Conservation (phyloP, 92 coral and sea anemone species). For the Hydrozoanthus gracilis region DNA sequence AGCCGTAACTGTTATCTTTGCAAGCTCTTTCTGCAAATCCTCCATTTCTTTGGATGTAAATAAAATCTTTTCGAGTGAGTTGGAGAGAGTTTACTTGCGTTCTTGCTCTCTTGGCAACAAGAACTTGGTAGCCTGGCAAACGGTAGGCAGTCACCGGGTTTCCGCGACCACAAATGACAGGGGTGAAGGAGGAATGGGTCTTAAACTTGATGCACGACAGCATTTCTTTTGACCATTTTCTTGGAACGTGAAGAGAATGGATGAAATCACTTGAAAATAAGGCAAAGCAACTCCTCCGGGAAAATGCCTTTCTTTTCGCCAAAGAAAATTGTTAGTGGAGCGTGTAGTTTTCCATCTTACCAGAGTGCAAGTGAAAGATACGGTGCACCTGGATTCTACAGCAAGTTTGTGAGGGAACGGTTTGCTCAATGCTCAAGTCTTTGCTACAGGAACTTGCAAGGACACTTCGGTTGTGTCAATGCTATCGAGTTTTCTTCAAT, state of each 20-base stretch:
- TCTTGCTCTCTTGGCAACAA: conserved; percentile 68
- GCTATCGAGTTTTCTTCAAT: conserved; percentile 90
- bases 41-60: conserved; percentile 56
- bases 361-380: conserved; percentile 62
- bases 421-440: conserved; percentile 73
- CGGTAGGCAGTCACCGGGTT: background rate
- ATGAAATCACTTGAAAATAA: conserved; percentile 8
- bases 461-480: conserved; percentile 97
- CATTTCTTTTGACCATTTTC: background rate
- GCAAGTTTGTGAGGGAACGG: conserved; percentile 67
- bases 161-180: background rate
- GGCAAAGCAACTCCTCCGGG: background rate
- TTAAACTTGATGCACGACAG: background rate
- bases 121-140: conserved; percentile 57
- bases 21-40: conserved; percentile 82
- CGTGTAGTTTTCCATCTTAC: conserved; percentile 58
- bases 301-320: background rate
- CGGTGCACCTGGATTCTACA: conserved; percentile 64
- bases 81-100: conserved; percentile 19
- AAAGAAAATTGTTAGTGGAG: background rate
- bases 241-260: background rate
- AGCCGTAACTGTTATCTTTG: conserved; percentile 83
- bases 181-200: background rate
- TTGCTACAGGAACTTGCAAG: conserved; percentile 76
- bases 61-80: background rate